Base-by-base conservation (phyloP, 1,140 invertebrate species). In the Physella acuta region DNA sequence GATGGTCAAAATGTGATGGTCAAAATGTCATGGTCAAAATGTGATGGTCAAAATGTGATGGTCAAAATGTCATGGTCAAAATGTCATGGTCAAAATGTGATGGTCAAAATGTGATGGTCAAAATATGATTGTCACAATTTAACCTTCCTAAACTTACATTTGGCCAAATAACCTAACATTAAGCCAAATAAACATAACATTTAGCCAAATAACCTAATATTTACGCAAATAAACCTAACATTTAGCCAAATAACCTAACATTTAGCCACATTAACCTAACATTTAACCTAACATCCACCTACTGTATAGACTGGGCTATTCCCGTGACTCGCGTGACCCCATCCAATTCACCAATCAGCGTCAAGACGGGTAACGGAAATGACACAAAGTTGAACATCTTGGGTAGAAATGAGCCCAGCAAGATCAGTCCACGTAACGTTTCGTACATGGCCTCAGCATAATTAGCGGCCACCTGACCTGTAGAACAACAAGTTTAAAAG, bases 321-420 rank as follows among this genome's bases (percentile, higher is more conserved):
- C 59, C 30, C 11, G 71, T 72, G 39, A 72, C 44, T 28, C 65
- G 20, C 11, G 65, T 49, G 11, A 72, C 30, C n/a, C 71, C 71
- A 34, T 72, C 71, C 11, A 72, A 20, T 24, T 72, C 71, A 2
- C 71, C 71, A 44, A 59, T 33, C 5, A 72, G 2, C 2, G 65
- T 72, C 34, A 72, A 26, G 3, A 72, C 58, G 5, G 64, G 64
- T 24, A 72, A 34, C 8, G 71, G 71, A 52, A 72, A 72, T 16
- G 60, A 26, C 1, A 39, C 49, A n/a, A 34, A 24, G 33, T 30
- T 55, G n/a, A 31, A 24, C n/a, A 34, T 20, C 37, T 33, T 39
- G 17, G 53, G 63, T 5, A 72, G 51, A 36, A 59, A 53, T 31
- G 71, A 36, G 3, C 71, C 71, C 11, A 72, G 44, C 28, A 72